Conservation (phyloP, 2,113 vertebrate species). For the Phodopus roborovskii region DNA sequence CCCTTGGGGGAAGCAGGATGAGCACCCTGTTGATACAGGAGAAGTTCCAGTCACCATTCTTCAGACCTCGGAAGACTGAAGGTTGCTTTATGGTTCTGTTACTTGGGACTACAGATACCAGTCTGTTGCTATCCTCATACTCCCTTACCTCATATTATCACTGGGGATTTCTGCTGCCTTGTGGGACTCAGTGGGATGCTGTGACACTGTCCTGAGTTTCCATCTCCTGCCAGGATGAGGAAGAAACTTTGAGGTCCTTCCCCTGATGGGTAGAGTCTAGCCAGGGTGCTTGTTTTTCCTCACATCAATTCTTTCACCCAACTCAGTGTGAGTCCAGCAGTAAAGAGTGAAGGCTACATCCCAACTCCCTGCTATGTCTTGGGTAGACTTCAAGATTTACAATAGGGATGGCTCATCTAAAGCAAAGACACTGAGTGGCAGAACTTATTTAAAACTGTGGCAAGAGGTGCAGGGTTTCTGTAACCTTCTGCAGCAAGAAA, state of each 20-base stretch:
- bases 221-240: background rate
- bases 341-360: too few relatives aligned
- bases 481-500: background rate
- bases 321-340: background rate
- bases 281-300: rapidly evolving
- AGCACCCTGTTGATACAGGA: background rate
- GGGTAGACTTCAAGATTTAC: background rate
- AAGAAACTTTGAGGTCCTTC: too few relatives aligned
- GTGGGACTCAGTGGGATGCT: background rate
- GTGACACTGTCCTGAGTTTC: background rate
- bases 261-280: rapidly evolving
- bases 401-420: background rate
- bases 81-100: background rate
- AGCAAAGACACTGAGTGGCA: background rate
- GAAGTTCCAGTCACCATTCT: background rate
- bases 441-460: background rate
- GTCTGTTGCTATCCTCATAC: too few relatives aligned
- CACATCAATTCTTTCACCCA: rapidly evolving
- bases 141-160: background rate
- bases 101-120: rapidly evolving
- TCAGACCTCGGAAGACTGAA: background rate
- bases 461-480: background rate
- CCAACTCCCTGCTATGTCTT: background rate
- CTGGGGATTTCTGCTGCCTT: background rate
- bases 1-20: rapidly evolving